Evolutionary conservation across 30 jellyfish, hydroid and myxozoan genomes (phyloP).

Genomic region (Hydra vulgaris): DNA sequence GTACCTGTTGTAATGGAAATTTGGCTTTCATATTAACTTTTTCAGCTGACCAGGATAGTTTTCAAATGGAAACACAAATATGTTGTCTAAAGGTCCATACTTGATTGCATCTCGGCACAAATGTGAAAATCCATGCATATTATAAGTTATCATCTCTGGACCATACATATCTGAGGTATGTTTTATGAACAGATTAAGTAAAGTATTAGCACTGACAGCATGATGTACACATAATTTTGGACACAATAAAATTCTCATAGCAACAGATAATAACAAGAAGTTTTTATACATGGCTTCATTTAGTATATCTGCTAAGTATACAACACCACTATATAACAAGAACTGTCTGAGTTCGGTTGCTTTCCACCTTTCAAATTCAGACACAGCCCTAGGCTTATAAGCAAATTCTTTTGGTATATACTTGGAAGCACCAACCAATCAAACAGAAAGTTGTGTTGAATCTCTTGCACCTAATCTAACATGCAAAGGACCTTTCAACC

Average conservation of each 20-base stretch:
- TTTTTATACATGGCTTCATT: neutral
- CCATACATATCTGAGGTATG: neutral
- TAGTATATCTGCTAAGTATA: neutral
- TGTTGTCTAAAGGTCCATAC: neutral
- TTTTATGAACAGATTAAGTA: neutral
- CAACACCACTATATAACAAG: neutral
- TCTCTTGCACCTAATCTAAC: neutral
- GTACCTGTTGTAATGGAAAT: neutral
- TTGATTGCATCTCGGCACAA: neutral
- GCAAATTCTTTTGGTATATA: neutral
- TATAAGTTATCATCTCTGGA: neutral
- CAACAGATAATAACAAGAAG: neutral
- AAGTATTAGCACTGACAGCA: neutral
- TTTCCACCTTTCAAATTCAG: neutral
- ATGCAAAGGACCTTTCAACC: neutral
- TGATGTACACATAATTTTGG: neutral
- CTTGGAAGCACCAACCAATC: neutral
- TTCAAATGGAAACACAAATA: neutral
- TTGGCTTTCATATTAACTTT: neutral
- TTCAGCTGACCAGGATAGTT: slow-evolving; percentile 10
- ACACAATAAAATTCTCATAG: neutral
- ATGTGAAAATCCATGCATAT: neutral
- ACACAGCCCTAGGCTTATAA: neutral
- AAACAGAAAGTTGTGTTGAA: neutral
- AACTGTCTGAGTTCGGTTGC: neutral